Conservation (phyloP, 2,888 invertebrate genomes). For the Archaeoteleia sp. region DNA sequence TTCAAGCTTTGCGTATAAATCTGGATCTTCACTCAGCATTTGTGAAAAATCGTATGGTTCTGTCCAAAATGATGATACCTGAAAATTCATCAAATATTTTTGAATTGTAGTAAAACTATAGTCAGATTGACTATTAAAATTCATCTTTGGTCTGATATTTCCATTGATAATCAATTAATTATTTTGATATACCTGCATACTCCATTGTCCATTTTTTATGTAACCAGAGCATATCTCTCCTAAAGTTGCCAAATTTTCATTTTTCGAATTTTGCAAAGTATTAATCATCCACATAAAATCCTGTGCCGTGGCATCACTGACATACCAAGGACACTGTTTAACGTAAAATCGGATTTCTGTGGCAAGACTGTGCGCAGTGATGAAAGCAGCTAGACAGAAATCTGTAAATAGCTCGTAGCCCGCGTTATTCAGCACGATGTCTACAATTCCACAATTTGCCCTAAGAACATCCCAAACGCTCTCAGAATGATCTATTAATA, state of each 20-base stretch:
- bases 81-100: constrained; percentile 56
- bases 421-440: constrained; percentile 93
- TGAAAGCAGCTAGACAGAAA: constrained; percentile 88
- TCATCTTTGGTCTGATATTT: not conserved
- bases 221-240: constrained; percentile 79
- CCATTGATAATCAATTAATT: not conserved
- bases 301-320: constrained; percentile 87
- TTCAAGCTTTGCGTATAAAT: constrained; percentile 83
- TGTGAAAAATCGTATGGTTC: constrained; percentile 85
- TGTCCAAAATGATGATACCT: constrained; percentile 90
- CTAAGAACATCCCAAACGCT: constrained; percentile 77
- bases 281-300: constrained; percentile 86
- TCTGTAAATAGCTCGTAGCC: constrained; percentile 96
- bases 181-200: constrained; percentile 65
- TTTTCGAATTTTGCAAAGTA: constrained; percentile 68
- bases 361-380: constrained; percentile 80
- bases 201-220: constrained; percentile 76
- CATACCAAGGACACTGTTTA: constrained; percentile 95
- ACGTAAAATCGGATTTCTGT: constrained; percentile 86
- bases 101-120: constrained; percentile 6
- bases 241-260: constrained; percentile 71
- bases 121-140: constrained; percentile 4
- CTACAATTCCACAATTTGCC: constrained; percentile 73
- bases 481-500: constrained; percentile 80
- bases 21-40: constrained; percentile 83